A percentile compares a stretch with the other conserved stretches of the same genome.
phyloP scores from a whole-genome alignment of 2,113 vertebrate species.

The Scolopax mira region DNA sequence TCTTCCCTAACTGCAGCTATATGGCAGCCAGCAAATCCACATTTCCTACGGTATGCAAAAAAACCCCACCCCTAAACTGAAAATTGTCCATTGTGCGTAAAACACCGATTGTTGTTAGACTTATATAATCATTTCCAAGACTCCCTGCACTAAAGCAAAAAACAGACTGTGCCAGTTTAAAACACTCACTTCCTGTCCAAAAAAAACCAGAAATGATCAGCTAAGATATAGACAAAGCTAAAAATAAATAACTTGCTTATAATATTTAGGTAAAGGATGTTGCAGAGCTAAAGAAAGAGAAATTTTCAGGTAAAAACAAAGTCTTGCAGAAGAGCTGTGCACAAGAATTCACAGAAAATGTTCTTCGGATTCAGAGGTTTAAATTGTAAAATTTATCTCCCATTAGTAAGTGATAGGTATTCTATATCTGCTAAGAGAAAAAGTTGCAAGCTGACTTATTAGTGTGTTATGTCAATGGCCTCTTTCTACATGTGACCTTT shows the following conservation, averaged over 20 bases:
- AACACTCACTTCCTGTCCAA: not conserved
- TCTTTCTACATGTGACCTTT: not conserved
- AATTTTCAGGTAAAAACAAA: not conserved
- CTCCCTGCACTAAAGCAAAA: not conserved
- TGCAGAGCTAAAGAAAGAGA: not conserved
- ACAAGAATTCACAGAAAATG: not conserved
- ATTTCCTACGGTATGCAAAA: not conserved
- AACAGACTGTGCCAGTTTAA: not conserved
- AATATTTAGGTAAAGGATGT: not conserved
- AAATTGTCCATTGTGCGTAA: not conserved
- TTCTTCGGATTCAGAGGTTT: not conserved
- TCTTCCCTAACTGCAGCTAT: not conserved
- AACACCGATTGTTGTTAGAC: not conserved
- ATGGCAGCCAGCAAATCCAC: not conserved
- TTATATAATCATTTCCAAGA: not conserved
- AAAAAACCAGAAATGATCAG: not conserved
- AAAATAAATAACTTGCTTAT: not conserved
- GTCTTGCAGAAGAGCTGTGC: not conserved
- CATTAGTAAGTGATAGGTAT: accelerated
- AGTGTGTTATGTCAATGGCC: not conserved
- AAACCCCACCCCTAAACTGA: not conserved
- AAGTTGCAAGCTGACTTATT: not conserved
- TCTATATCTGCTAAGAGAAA: not conserved
- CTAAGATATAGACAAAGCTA: not conserved
- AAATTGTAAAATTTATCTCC: not conserved